Conservation (phyloP, 2,888 invertebrate genomes). For the Saturnia japonica region DNA sequence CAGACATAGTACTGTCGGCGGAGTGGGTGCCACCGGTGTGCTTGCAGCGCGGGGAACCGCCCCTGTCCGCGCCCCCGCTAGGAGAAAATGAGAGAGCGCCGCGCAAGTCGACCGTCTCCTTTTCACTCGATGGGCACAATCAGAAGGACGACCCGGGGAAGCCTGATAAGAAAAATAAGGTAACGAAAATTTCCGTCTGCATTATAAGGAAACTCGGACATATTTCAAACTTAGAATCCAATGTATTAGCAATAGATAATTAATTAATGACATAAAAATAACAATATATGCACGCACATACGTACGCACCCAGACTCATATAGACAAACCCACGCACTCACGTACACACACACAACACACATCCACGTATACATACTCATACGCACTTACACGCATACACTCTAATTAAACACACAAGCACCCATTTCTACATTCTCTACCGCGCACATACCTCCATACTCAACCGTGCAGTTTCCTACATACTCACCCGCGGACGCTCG, state of each 20-base stretch:
- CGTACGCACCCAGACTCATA: not conserved
- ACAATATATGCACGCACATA: not conserved
- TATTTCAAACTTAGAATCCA: not conserved
- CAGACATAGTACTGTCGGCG: slow-evolving; percentile 92
- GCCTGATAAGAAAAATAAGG: slow-evolving; percentile 89
- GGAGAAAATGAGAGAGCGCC: slow-evolving; percentile 72
- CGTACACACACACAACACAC: not conserved
- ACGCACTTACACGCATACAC: not conserved
- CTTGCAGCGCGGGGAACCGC: slow-evolving; percentile 86
- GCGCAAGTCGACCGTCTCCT: slow-evolving; percentile 74
- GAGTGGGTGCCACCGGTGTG: slow-evolving; percentile 94
- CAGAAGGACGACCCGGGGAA: slow-evolving; percentile 81
- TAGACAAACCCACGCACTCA: not conserved
- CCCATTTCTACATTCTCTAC: too few species aligned
- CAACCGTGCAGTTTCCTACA: too few species aligned
- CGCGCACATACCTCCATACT: too few species aligned
- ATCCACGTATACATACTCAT: not conserved
- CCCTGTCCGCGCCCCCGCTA: slow-evolving; percentile 79
- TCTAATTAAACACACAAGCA: too few species aligned
- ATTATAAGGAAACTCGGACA: not conserved
- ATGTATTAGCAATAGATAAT: not conserved
- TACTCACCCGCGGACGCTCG: not conserved
- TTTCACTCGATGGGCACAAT: slow-evolving; percentile 70
- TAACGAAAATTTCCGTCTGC: too few species aligned
- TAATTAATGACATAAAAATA: not conserved